phyloP scores from a whole-genome alignment of 2,888 invertebrate species.

The Quadroppia sp. region DNA sequence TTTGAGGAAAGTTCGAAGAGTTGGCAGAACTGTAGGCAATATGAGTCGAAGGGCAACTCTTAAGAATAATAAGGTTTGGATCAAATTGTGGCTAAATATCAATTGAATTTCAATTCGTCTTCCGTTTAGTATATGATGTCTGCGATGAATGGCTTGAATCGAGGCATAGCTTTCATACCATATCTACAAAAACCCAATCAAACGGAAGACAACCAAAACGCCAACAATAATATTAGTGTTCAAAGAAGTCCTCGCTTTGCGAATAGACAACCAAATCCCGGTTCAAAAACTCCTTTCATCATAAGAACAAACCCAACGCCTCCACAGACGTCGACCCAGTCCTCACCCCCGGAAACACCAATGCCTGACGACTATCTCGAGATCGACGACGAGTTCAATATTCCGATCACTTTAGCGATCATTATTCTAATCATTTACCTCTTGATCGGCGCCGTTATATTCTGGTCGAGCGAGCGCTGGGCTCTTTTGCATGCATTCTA shows the following conservation, averaged over 20 bases:
- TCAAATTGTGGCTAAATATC: background rate
- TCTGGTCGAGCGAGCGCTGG: slow-evolving; percentile 62
- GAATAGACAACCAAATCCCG: background rate
- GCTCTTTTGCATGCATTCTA: slow-evolving; percentile 90
- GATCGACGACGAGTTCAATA: slow-evolving; percentile 41
- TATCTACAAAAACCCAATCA: background rate
- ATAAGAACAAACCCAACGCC: slow-evolving; percentile 5
- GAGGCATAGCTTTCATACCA: slow-evolving; percentile 27
- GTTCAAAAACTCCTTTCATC: background rate
- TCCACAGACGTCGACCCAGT: slow-evolving; percentile 23
- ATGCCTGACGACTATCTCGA: slow-evolving; percentile 25
- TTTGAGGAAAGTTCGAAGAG: slow-evolving; percentile 47
- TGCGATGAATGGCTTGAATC: background rate
- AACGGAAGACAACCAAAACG: background rate
- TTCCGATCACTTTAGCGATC: slow-evolving; percentile 42
- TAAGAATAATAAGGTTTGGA: background rate
- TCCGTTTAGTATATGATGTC: background rate
- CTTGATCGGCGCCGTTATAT: slow-evolving; percentile 42
- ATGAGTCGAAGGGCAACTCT: slow-evolving; percentile 6
- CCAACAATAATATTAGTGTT: background rate
- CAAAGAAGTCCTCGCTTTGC: background rate
- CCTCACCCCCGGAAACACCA: slow-evolving; percentile 32
- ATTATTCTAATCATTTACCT: slow-evolving; percentile 41
- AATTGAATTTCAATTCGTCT: background rate
- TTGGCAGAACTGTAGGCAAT: slow-evolving; percentile 43